A percentile compares a stretch with the other conserved stretches of the same genome.
These are phyloP conservation scores for Sula dactylatra DNA, from an alignment of 2,113 vertebrate genomes.

Conservation along the genomic window DNA sequence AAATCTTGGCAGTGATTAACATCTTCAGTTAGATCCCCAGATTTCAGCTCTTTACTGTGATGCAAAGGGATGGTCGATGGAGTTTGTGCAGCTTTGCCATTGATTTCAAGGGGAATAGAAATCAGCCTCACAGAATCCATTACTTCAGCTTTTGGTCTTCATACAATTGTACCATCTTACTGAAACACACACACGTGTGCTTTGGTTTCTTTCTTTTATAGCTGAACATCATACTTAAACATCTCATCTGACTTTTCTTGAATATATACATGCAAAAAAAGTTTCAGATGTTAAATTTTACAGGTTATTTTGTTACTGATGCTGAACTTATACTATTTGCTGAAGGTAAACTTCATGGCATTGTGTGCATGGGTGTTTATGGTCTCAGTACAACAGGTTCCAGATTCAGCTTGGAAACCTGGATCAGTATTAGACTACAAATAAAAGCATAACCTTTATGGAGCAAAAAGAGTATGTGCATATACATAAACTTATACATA, in stretches of 20 bases:
- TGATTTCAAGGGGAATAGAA: neutral
- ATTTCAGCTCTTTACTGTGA: neutral
- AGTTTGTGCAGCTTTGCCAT: neutral
- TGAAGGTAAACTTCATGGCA: neutral
- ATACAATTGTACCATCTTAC: neutral
- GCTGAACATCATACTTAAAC: neutral
- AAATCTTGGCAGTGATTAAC: neutral
- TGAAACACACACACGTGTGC: accelerated
- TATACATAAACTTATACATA: neutral
- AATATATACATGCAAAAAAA: neutral
- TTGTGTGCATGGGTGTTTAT: neutral
- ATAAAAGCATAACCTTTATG: neutral
- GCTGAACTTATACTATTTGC: neutral
- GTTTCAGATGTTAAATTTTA: neutral
- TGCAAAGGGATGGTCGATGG: neutral
- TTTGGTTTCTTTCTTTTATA: neutral
- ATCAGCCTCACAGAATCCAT: neutral
- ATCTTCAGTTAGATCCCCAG: neutral
- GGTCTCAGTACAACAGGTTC: neutral
- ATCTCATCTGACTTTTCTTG: neutral
- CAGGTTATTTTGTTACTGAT: neutral
- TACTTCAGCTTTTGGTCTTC: neutral
- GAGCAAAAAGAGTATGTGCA: neutral
- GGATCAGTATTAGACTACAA: neutral
- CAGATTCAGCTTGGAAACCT: neutral